Evolutionary conservation across 2,888 invertebrate species (phyloP).

Genomic region (Caenorhabditis wallacei): DNA sequence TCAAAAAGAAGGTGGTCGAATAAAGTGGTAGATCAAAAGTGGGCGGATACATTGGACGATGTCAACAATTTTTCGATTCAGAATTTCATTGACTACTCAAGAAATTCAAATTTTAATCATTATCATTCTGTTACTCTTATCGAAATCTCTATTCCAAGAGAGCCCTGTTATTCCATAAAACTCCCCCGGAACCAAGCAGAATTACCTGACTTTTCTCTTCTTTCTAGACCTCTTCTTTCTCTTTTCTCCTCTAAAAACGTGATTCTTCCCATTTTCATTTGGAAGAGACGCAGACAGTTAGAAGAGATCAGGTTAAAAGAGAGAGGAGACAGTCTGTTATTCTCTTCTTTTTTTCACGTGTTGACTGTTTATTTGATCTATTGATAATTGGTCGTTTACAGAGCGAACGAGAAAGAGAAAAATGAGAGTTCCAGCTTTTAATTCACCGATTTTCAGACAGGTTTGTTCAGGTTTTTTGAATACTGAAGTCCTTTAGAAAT

Average conservation of each 20-base stretch:
- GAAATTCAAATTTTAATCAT: no score
- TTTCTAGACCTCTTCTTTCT: neutral
- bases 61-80: no score
- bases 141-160: no score
- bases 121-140: no score
- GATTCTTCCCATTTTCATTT: constrained; percentile 31
- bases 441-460: constrained; percentile 56
- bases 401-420: neutral
- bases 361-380: neutral
- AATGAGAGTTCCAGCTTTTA: constrained; percentile 32
- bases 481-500: constrained; percentile 2
- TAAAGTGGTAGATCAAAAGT: no score
- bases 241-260: constrained; percentile 36
- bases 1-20: no score
- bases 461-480: constrained; percentile 9
- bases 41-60: no score
- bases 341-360: constrained; percentile 4
- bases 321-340: constrained; percentile 10
- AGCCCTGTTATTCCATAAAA: no score
- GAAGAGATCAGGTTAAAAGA: constrained; percentile 21
- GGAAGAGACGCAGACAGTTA: constrained; percentile 31
- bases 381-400: constrained; percentile 12
- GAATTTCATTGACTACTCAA: no score
- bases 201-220: neutral
- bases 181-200: neutral